These are phyloP conservation scores for Ursus arctos DNA, from an alignment of 2,113 vertebrate species.

Conservation along the genomic window DNA sequence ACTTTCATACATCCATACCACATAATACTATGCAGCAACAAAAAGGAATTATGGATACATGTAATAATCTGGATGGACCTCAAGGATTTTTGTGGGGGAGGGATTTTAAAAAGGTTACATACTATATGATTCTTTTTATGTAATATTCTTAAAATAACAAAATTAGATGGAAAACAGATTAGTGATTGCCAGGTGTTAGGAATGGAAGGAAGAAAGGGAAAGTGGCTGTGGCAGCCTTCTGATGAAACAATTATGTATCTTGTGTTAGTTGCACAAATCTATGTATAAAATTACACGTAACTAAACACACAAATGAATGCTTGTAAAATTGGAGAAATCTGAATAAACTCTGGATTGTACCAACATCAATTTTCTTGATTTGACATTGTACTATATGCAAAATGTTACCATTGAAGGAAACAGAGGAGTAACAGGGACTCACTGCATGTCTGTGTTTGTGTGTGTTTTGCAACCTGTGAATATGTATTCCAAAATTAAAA, in stretches of 20 bases:
- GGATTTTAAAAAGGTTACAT: neutral
- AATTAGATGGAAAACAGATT: neutral
- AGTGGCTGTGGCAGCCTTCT: neutral
- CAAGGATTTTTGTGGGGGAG: neutral
- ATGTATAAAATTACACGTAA: neutral
- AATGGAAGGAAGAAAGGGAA: neutral
- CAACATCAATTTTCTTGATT: neutral
- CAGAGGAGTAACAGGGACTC: neutral
- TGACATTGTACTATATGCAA: neutral
- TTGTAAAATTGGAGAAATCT: neutral
- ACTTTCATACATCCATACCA: neutral
- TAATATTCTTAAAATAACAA: constrained; percentile 16
- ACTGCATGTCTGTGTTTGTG: no score
- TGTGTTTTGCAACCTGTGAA: neutral
- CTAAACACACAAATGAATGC: neutral
- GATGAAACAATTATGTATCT: neutral
- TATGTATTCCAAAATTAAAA: constrained; percentile 40
- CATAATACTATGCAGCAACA: neutral
- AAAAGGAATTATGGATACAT: neutral
- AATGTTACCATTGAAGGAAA: neutral
- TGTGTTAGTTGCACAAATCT: neutral
- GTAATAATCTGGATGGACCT: neutral
- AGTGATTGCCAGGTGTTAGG: neutral
- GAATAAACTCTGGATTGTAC: constrained; percentile 1
- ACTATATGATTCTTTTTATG: neutral